Evolutionary conservation across 2,113 vertebrate genomes (phyloP).

Genomic region (Sapayoa aenigma): DNA sequence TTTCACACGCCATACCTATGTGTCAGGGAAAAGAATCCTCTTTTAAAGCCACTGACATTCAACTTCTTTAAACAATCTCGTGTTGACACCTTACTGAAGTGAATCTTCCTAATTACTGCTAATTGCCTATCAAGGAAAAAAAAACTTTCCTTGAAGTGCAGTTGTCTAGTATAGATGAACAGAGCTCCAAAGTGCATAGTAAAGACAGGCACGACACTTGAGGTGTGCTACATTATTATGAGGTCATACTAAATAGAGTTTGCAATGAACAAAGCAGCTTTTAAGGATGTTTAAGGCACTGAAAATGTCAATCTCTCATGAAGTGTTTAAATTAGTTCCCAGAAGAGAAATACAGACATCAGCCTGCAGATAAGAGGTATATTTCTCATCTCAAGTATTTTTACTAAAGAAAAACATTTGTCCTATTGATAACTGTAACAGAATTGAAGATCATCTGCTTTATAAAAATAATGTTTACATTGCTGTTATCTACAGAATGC

Average conservation of each 20-base stretch:
- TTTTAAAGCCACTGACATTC: constrained; percentile 83
- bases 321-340: constrained; percentile 70
- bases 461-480: background rate
- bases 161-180: constrained; percentile 73
- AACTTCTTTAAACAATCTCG: constrained; percentile 72
- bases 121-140: constrained; percentile 76
- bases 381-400: constrained; percentile 43
- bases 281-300: constrained; percentile 62
- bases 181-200: constrained; percentile 56
- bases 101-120: constrained; percentile 81
- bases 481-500: background rate
- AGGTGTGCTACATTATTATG: constrained; percentile 71
- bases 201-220: constrained; percentile 71
- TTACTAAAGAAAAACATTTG: background rate
- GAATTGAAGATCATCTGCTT: background rate
- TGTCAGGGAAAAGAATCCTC: constrained; percentile 73
- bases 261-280: constrained; percentile 72
- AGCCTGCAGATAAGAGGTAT: constrained; percentile 40
- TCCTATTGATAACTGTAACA: background rate
- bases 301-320: constrained; percentile 72
- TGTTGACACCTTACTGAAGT: constrained; percentile 77
- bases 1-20: constrained; percentile 76
- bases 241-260: constrained; percentile 76
- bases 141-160: constrained; percentile 67
- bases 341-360: constrained; percentile 57